These are phyloP conservation scores for Phoronis australis DNA, from an alignment of 2,888 invertebrate genomes.

Conservation along the genomic window DNA sequence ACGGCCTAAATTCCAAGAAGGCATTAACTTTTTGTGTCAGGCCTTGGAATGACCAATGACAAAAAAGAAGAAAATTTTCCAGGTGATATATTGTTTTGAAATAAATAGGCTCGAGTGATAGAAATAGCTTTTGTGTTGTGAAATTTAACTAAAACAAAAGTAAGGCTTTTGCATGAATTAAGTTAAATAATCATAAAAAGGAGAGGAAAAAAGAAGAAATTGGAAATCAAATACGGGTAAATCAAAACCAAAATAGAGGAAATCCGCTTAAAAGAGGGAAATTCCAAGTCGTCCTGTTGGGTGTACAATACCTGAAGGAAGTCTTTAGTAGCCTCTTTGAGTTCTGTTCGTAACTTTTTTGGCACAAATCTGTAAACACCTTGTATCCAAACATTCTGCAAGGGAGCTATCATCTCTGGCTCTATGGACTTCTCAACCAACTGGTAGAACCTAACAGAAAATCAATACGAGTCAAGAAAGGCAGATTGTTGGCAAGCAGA, in stretches of 20 bases:
- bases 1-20: too few relatives aligned
- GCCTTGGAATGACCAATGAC: too few relatives aligned
- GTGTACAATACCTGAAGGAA: slow-evolving; percentile 43
- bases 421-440: slow-evolving; percentile 41
- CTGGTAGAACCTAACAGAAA: slow-evolving; percentile 33
- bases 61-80: too few relatives aligned
- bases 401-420: slow-evolving; percentile 37
- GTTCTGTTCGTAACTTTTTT: slow-evolving; percentile 17
- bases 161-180: too few relatives aligned
- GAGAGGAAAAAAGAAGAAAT: slow-evolving; percentile 1
- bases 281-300: too few relatives aligned
- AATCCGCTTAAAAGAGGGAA: too few relatives aligned
- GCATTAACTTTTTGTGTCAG: too few relatives aligned
- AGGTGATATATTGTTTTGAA: too few relatives aligned
- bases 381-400: slow-evolving; percentile 28
- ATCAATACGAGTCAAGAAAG: not conserved
- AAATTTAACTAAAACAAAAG: too few relatives aligned
- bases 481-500: not conserved
- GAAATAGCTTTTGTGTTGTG: too few relatives aligned
- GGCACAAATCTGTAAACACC: slow-evolving; percentile 41
- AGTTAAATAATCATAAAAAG: not conserved
- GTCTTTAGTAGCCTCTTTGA: slow-evolving; percentile 25
- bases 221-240: not conserved
- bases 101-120: too few relatives aligned
- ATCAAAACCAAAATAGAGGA: not conserved